phyloP scores from a whole-genome alignment of 1,140 invertebrate species.

The Drosophila neocordata region DNA sequence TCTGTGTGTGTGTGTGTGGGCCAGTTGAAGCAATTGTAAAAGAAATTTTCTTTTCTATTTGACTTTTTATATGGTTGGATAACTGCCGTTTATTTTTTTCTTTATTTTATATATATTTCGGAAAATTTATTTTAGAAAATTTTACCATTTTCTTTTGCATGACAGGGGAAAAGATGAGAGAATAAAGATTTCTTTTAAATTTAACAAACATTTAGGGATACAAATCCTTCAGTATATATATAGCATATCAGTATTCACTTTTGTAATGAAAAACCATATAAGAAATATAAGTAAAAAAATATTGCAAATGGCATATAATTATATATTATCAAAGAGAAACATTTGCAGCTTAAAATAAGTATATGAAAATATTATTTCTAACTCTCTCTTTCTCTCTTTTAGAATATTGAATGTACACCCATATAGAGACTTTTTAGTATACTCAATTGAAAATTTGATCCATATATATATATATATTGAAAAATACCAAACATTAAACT shows the following conservation, averaged over 20 bases:
- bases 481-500: slow-evolving; percentile 2
- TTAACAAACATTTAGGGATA: not conserved
- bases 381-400: not conserved
- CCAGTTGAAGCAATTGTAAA: not conserved
- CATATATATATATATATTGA: not conserved
- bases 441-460: slow-evolving; percentile 2
- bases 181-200: not conserved
- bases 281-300: too few relatives aligned
- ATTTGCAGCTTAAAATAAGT: not conserved
- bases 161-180: not conserved
- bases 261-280: too few relatives aligned
- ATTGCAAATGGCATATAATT: not conserved
- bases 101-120: not conserved
- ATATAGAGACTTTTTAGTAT: too few relatives aligned
- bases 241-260: too few relatives aligned
- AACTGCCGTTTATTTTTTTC: not conserved
- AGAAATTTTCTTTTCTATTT: slow-evolving; percentile 8
- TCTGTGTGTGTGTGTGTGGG: not conserved
- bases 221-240: too few relatives aligned
- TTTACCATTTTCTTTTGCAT: not conserved
- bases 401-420: too few relatives aligned
- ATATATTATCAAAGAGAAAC: not conserved
- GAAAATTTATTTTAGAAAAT: slow-evolving; percentile 10
- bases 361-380: not conserved
- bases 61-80: slow-evolving; percentile 10